Evolutionary conservation across 92 coral and sea anemone species (phyloP).

Genomic region (Nematostella vectensis): DNA sequence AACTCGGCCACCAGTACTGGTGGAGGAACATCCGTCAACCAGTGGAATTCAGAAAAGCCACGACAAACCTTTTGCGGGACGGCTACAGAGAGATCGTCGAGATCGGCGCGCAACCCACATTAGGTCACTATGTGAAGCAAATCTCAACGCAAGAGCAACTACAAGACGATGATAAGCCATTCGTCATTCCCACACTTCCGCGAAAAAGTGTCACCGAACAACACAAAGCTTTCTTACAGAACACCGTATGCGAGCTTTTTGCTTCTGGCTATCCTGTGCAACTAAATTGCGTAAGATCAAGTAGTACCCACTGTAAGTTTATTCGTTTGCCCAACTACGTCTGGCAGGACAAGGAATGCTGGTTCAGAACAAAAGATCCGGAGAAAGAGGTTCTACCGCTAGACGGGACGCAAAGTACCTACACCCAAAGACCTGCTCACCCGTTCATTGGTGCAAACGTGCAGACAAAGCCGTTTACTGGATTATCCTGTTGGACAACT

Average conservation of each 20-base stretch:
- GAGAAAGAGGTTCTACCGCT: slow-evolving; percentile 28
- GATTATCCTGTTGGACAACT: slow-evolving; percentile 71
- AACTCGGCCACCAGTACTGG: slow-evolving; percentile 54
- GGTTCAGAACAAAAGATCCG: slow-evolving; percentile 52
- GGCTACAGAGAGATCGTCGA: slow-evolving; percentile 52
- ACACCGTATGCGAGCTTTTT: slow-evolving; percentile 57
- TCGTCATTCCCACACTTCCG: slow-evolving; percentile 56
- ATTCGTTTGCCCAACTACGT: slow-evolving; percentile 70
- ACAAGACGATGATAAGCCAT: slow-evolving; percentile 4
- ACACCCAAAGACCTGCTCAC: slow-evolving; percentile 14
- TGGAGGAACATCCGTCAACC: slow-evolving; percentile 73
- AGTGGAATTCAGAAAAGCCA: slow-evolving; percentile 58
- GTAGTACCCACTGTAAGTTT: slow-evolving; percentile 4
- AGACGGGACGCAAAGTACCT: background rate
- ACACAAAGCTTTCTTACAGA: slow-evolving; percentile 55
- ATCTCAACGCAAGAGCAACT: slow-evolving; percentile 27
- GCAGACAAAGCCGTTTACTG: slow-evolving; percentile 55
- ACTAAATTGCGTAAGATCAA: background rate
- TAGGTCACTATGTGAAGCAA: slow-evolving; percentile 49
- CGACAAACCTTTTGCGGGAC: slow-evolving; percentile 43
- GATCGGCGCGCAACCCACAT: slow-evolving; percentile 63
- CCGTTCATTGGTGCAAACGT: slow-evolving; percentile 45
- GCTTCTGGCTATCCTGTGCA: slow-evolving; percentile 51
- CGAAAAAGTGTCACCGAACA: slow-evolving; percentile 36
- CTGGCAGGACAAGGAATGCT: slow-evolving; percentile 63